Percentiles rank a stretch among this genome's conserved stretches.
Conservation (phyloP, 2,797 vertebrate species). For the Knipowitschia caucasica region DNA sequence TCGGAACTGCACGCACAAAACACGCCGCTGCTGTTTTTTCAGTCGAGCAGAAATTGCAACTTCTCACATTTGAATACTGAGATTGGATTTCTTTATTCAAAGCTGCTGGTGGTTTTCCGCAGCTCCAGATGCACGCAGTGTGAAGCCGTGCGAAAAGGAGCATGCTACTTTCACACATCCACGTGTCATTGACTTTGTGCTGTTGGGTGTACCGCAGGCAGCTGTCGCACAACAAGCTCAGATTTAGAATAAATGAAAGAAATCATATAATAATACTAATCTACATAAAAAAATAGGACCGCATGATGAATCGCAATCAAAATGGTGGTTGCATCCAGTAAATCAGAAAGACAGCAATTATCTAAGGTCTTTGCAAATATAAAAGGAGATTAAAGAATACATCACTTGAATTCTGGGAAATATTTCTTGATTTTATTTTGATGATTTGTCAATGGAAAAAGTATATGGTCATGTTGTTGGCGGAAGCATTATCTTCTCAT, state of each 20-base stretch:
- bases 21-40: slow-evolving; percentile 17
- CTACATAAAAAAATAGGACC: too few species aligned
- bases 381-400: too few species aligned
- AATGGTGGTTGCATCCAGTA: too few species aligned
- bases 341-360: too few species aligned
- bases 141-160: slow-evolving; percentile 53
- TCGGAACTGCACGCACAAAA: slow-evolving; percentile 32
- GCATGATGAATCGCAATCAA: too few species aligned
- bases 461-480: too few species aligned
- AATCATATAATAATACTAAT: too few species aligned
- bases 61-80: slow-evolving; percentile 61
- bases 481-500: too few species aligned
- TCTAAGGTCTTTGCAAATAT: too few species aligned
- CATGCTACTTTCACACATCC: slow-evolving; percentile 4
- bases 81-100: slow-evolving; percentile 70
- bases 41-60: slow-evolving; percentile 41
- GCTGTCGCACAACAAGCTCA: background rate
- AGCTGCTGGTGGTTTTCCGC: slow-evolving; percentile 55
- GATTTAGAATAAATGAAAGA: background rate
- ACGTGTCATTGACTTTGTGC: background rate
- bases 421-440: too few species aligned
- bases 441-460: too few species aligned
- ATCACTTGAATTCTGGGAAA: too few species aligned
- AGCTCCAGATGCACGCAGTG: slow-evolving; percentile 40
- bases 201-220: background rate